Base-by-base conservation (phyloP, 2,888 invertebrate genomes). In the Agrotis puta region DNA sequence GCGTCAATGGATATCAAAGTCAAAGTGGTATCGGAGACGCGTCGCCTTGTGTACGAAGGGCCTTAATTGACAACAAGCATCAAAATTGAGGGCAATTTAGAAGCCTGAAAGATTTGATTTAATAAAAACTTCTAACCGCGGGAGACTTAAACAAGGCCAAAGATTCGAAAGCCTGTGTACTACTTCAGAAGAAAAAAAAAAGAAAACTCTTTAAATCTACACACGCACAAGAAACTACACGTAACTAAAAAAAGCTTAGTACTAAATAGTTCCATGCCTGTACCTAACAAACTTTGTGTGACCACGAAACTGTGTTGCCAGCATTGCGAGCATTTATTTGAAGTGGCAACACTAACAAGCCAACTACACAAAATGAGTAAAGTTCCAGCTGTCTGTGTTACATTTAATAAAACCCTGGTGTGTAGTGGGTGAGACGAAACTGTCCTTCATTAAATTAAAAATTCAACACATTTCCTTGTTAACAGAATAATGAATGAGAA, bases 261-360 rank as follows among this genome's bases (percentile, higher is more conserved):
- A 56, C 56, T n/a, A 33, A 56, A 56, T 56, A 56, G 33, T 14
- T 56, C 56, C 56, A 56, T 56, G 3, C 56, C n/a, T 56, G 56
- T 56, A 33, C 33, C 33, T 13, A 45, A 47, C 56, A 24, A 75
- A 76, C 59, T 64, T 74, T 58, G n/a, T 27, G 51, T n/a, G 16
- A 14, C 22, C n/a, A 13, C 20, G 24, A 33, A 65, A 65, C 65
- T 47, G 5, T 43, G 22, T 57, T 24, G 13, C 18, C 48, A 16
- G 27, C 43, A 16, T 33, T 14, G 13, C 2, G 6, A 27, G 16
- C 39, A 54, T 75, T 70, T 79, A 71, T 81, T 71, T 81, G 64
- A 51, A 27, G 22, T 70, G 54, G 63, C 50, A 68, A 62, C 65
- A 67, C 59, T 67, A 70, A 81, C 64, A 70, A 79, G 71, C n/a